Conservation (phyloP, 2,888 invertebrate species). For the Chelonus formosanus region DNA sequence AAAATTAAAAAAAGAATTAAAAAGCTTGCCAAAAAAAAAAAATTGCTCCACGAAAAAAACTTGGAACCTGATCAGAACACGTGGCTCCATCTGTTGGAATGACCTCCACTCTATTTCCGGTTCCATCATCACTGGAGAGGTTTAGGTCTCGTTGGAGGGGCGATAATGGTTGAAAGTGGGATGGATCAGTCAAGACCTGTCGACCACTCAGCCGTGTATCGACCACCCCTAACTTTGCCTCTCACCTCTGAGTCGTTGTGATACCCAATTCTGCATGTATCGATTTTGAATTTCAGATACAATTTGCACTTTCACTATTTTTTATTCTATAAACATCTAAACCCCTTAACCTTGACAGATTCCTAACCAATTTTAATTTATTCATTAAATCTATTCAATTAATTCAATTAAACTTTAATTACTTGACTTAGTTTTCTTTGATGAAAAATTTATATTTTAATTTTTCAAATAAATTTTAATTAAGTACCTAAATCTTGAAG, state of each 20-base stretch:
- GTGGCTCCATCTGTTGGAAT: constrained; percentile 61
- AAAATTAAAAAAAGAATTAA: background rate
- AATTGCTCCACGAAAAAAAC: too few species aligned
- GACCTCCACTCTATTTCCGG: constrained; percentile 49
- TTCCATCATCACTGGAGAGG: constrained; percentile 35
- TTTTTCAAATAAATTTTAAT: too few species aligned
- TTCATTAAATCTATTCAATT: too few species aligned
- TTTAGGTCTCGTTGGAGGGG: constrained; percentile 38
- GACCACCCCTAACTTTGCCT: constrained; percentile 26
- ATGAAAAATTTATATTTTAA: too few species aligned
- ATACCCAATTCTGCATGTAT: constrained; percentile 52
- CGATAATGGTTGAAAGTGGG: constrained; percentile 42
- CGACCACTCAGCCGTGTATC: constrained; percentile 37
- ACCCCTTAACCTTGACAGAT: too few species aligned
- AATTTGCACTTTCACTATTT: constrained; percentile 42
- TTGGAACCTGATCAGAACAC: constrained; percentile 36
- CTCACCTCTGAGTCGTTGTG: constrained; percentile 14
- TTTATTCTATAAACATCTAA: background rate
- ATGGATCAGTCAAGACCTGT: constrained; percentile 40
- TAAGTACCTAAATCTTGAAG: too few species aligned
- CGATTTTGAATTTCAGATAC: constrained; percentile 59
- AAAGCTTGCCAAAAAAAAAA: constrained; percentile 36
- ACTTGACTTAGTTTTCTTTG: too few species aligned
- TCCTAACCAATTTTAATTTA: too few species aligned
- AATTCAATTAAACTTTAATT: too few species aligned